Conservation (phyloP, 2,113 vertebrate genomes). For the Semnornis frantzii region DNA sequence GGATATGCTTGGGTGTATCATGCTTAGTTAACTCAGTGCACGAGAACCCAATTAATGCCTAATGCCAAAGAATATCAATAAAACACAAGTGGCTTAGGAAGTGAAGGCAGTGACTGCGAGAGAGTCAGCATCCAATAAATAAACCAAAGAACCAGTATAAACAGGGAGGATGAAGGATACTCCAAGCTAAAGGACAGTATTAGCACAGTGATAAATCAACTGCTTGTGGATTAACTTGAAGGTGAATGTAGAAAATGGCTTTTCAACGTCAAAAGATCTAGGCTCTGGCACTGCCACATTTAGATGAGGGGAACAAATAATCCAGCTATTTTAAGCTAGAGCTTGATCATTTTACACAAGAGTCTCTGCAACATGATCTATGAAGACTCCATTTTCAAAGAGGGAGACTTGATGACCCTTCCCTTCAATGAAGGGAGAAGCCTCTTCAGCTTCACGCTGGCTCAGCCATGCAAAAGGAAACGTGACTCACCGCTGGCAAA, state of each 20-base stretch:
- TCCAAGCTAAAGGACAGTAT: not conserved
- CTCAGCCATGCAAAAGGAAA: not conserved
- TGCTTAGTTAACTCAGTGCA: not conserved
- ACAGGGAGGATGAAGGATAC: not conserved
- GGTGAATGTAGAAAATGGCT: not conserved
- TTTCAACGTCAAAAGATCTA: not conserved
- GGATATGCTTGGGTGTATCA: not conserved
- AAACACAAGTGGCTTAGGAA: not conserved
- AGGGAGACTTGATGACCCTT: not conserved
- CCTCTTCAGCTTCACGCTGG: not conserved
- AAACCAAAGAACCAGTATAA: not conserved
- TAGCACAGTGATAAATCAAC: constrained; percentile 4
- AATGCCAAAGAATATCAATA: not conserved
- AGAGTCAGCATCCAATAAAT: not conserved
- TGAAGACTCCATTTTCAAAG: not conserved
- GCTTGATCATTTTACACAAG: constrained; percentile 40
- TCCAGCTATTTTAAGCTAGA: constrained; percentile 54
- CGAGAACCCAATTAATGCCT: not conserved
- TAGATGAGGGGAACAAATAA: not conserved
- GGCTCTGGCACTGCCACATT: not conserved
- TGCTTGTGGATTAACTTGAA: not conserved
- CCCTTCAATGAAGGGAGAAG: not conserved
- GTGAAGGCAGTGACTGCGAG: not conserved
- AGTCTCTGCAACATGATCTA: constrained; percentile 27
- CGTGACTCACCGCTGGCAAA: not conserved